A percentile compares a stretch with the other conserved stretches of the same genome.
phyloP scores from a whole-genome alignment of 2,113 vertebrate genomes.

The Dicentrarchus labrax region DNA sequence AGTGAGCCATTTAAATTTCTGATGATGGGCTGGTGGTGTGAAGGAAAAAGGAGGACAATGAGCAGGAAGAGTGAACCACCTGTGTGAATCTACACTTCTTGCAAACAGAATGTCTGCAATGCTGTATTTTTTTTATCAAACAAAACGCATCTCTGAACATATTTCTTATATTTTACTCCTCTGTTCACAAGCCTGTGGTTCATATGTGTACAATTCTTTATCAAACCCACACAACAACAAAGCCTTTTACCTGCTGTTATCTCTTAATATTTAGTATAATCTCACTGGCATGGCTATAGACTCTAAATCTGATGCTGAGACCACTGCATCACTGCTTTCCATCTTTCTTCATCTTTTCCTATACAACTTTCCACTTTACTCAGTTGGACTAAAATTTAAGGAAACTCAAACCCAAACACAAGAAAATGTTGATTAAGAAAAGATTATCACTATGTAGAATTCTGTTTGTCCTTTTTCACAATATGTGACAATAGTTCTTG shows the following conservation, averaged over 20 bases:
- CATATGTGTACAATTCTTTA: slow-evolving; percentile 2
- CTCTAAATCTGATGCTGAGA: background rate
- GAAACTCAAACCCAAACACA: too few species aligned
- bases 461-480: too few species aligned
- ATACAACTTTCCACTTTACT: too few species aligned
- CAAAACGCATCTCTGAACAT: background rate
- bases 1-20: slow-evolving; percentile 69
- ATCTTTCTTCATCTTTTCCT: too few species aligned
- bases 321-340: too few species aligned
- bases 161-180: slow-evolving; percentile 14
- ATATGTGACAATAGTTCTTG: too few species aligned
- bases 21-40: slow-evolving; percentile 48
- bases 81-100: slow-evolving; percentile 28
- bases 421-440: too few species aligned
- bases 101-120: background rate
- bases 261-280: too few species aligned
- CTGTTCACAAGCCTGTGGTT: background rate
- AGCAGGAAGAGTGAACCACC: slow-evolving; percentile 32
- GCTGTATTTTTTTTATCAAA: background rate
- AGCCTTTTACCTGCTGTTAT: slow-evolving; percentile 8
- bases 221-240: slow-evolving; percentile 22
- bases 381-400: too few species aligned
- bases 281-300: too few species aligned
- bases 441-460: too few species aligned
- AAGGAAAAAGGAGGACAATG: slow-evolving; percentile 16